Conservation (phyloP, 2,888 invertebrate species). For the Eupsilia transversa region DNA sequence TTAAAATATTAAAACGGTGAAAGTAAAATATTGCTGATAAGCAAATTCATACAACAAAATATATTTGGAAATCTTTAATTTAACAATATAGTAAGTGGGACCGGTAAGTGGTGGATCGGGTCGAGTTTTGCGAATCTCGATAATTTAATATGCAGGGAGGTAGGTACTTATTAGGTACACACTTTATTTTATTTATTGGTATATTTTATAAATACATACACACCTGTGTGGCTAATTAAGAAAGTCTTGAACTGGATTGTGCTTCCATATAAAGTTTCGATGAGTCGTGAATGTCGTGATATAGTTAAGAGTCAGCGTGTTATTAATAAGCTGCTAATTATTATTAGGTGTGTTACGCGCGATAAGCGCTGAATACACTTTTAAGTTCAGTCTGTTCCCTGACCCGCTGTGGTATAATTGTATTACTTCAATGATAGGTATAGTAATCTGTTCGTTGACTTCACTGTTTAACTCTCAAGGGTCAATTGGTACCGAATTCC, state of each 20-base stretch:
- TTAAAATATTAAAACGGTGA: conserved; percentile 76
- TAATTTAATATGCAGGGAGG: conserved; percentile 62
- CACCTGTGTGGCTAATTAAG: conserved; percentile 59
- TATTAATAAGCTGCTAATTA: conserved; percentile 61
- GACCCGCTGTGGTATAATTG: conserved; percentile 17
- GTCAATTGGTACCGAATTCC: conserved; percentile 36
- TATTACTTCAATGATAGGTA: conserved; percentile 30
- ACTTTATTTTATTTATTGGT: conserved; percentile 54
- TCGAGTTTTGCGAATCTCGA: conserved; percentile 59
- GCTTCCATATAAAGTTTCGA: conserved; percentile 55
- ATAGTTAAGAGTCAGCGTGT: conserved; percentile 38
- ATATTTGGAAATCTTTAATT: conserved; percentile 72
- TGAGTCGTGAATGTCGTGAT: conserved; percentile 53
- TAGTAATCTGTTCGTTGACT: conserved; percentile 35
- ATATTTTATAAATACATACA: conserved; percentile 58
- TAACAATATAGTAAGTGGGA: conserved; percentile 63
- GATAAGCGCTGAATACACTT: conserved; percentile 49
- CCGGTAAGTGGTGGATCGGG: conserved; percentile 48
- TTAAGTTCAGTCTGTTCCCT: conserved; percentile 26
- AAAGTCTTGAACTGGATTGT: conserved; percentile 57
- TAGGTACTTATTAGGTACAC: conserved; percentile 41
- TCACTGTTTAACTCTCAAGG: conserved; percentile 21
- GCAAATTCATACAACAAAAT: conserved; percentile 73
- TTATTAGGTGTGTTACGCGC: conserved; percentile 50
- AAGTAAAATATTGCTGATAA: conserved; percentile 81